These are phyloP conservation scores for Talpa occidentalis DNA, from an alignment of 2,113 vertebrate genomes.

Conservation along the genomic window DNA sequence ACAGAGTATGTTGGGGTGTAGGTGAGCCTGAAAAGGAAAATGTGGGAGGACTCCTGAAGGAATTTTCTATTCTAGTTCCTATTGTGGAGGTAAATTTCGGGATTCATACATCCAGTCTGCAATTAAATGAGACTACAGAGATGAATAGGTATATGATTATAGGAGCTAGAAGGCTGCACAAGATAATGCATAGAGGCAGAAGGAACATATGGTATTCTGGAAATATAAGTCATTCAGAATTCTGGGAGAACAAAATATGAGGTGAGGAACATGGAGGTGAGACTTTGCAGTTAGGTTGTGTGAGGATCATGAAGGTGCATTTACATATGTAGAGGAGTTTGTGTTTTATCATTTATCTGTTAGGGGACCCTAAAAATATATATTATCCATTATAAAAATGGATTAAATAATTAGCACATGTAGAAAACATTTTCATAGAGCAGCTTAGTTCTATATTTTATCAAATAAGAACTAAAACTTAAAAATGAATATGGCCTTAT, in stretches of 20 bases:
- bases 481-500: not conserved
- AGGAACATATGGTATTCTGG: not conserved
- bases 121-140: not conserved
- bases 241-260: not conserved
- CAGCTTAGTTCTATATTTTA: conserved; percentile 15
- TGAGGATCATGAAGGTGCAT: not conserved
- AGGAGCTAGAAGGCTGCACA: too few species aligned
- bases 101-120: not conserved
- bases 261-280: not conserved
- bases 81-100: not conserved
- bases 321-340: not conserved
- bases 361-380: not conserved
- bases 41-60: not conserved
- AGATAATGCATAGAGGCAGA: not conserved
- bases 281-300: too few species aligned
- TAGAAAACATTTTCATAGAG: not conserved
- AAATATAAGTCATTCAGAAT: not conserved
- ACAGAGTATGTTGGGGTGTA: not conserved
- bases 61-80: not conserved
- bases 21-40: not conserved
- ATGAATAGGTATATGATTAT: not conserved
- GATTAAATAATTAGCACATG: not conserved
- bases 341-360: not conserved
- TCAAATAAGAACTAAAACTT: conserved; percentile 19
- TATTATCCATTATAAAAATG: not conserved